phyloP scores from a whole-genome alignment of 2,888 invertebrate species.

The Lithophane semibrunnea region DNA sequence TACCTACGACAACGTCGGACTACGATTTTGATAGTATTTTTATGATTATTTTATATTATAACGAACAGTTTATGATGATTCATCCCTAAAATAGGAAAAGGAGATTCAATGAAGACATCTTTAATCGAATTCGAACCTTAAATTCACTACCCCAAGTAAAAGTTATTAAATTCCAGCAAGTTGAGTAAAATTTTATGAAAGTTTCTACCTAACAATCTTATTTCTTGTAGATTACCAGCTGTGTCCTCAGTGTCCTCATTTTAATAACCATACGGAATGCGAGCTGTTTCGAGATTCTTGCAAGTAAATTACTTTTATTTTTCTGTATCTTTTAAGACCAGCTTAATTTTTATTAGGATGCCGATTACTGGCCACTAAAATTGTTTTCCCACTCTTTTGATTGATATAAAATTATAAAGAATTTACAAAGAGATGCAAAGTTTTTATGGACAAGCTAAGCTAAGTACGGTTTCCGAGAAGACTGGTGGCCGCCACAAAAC shows the following conservation, averaged over 20 bases:
- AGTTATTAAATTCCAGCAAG: background rate
- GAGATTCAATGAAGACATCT: background rate
- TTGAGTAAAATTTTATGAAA: background rate
- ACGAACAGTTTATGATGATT: background rate
- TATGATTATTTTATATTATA: background rate
- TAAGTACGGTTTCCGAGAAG: too few species aligned
- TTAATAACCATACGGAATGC: constrained; percentile 84
- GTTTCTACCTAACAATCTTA: background rate
- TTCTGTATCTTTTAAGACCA: background rate
- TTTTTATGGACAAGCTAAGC: too few species aligned
- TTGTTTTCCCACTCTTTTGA: too few species aligned
- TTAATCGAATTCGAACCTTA: background rate
- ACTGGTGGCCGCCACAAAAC: too few species aligned
- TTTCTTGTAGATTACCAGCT: constrained; percentile 80
- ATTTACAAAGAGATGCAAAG: too few species aligned
- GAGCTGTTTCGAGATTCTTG: constrained; percentile 87
- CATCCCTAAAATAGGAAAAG: background rate
- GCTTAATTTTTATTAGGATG: background rate
- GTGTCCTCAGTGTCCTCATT: constrained; percentile 86
- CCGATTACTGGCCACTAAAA: too few species aligned
- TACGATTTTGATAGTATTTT: constrained; percentile 27
- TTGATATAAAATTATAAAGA: too few species aligned
- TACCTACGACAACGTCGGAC: background rate
- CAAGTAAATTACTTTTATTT: constrained; percentile 73
- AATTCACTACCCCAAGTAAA: rapidly evolving